Evolutionary conservation across 1,140 invertebrate genomes (phyloP).

Genomic region (Epicauta chinensis): DNA sequence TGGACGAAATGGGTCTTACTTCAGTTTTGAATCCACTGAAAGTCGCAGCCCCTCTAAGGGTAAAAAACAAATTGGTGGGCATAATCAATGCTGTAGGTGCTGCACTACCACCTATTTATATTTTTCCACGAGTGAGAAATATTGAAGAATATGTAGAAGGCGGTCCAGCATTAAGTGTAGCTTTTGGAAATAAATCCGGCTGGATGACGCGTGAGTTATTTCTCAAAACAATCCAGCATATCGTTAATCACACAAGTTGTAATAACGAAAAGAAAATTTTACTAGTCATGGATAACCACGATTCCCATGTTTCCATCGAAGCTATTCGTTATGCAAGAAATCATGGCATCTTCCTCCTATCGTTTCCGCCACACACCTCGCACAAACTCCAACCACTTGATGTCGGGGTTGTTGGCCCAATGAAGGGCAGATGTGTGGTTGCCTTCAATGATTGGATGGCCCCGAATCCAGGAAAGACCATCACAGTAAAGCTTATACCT

Average conservation of each 20-base stretch:
- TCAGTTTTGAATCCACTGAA: slow-evolving; percentile 42
- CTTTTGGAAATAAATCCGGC: slow-evolving; percentile 33
- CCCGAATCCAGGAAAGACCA: too few species aligned
- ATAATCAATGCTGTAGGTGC: slow-evolving; percentile 41
- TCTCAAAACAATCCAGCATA: slow-evolving; percentile 36
- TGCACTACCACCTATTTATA: slow-evolving; percentile 41
- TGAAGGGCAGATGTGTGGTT: too few species aligned
- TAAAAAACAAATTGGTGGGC: slow-evolving; percentile 43
- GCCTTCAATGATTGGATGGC: too few species aligned
- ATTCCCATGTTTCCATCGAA: background rate
- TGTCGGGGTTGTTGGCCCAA: slow-evolving; percentile 40
- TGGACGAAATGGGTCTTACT: slow-evolving; percentile 44
- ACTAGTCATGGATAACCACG: slow-evolving; percentile 9
- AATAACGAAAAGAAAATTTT: background rate
- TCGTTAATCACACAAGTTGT: background rate
- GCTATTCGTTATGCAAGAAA: slow-evolving; percentile 16
- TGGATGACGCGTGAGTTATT: slow-evolving; percentile 40
- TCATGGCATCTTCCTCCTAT: slow-evolving; percentile 33
- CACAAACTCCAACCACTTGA: slow-evolving; percentile 44
- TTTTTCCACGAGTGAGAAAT: slow-evolving; percentile 39
- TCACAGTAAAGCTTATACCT: too few species aligned
- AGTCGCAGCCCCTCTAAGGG: slow-evolving; percentile 32
- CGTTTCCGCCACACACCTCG: slow-evolving; percentile 35
- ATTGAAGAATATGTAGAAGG: slow-evolving; percentile 36
- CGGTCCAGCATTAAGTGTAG: slow-evolving; percentile 37